phyloP scores from a whole-genome alignment of 2,797 vertebrate genomes.

The Ctenochaetus hawaiiensis region DNA sequence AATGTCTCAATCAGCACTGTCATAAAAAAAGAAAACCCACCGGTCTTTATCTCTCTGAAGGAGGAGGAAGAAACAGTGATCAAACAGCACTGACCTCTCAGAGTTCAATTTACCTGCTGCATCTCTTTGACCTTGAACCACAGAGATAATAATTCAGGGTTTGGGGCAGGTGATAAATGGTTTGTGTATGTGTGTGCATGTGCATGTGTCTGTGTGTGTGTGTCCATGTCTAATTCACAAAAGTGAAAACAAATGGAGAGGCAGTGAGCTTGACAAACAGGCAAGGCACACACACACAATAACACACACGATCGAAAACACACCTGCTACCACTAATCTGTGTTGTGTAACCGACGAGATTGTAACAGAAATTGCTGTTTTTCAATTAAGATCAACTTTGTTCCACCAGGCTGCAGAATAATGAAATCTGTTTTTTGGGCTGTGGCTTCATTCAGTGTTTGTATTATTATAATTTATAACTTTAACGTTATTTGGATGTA shows the following conservation, averaged over 20 bases:
- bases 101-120: slow-evolving; percentile 97
- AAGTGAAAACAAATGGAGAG: slow-evolving; percentile 63
- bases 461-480: slow-evolving; percentile 12
- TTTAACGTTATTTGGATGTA: slow-evolving; percentile 2
- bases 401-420: slow-evolving; percentile 63
- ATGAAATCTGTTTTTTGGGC: slow-evolving; percentile 50
- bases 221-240: slow-evolving; percentile 50
- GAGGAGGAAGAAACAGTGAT: slow-evolving; percentile 90
- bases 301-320: slow-evolving; percentile 81
- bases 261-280: slow-evolving; percentile 57
- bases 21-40: slow-evolving; percentile 39
- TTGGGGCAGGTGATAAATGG: slow-evolving; percentile 94
- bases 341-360: slow-evolving; percentile 92
- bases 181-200: slow-evolving; percentile 85
- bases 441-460: slow-evolving; percentile 11
- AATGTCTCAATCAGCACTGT: slow-evolving; percentile 54
- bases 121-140: slow-evolving; percentile 95
- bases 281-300: slow-evolving; percentile 11
- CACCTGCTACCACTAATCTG: slow-evolving; percentile 82
- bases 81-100: slow-evolving; percentile 95
- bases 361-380: slow-evolving; percentile 55
- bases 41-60: slow-evolving; percentile 13
- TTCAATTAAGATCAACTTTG: slow-evolving; percentile 63
- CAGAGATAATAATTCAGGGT: slow-evolving; percentile 97
- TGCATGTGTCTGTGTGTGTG: slow-evolving; percentile 33